Conservation (phyloP, 2,888 invertebrate species). For the Drosophila kokeensis region DNA sequence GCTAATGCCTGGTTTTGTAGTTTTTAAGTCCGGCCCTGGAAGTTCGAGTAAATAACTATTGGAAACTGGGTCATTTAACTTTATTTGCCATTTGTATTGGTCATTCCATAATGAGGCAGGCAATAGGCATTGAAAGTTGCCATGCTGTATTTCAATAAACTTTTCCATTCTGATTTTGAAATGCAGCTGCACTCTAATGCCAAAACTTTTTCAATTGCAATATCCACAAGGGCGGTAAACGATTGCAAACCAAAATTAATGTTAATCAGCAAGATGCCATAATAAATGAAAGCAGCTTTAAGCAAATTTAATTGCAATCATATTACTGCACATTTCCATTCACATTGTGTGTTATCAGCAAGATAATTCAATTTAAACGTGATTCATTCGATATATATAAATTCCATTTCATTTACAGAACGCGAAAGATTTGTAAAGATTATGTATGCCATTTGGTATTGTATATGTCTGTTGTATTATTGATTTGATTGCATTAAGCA, state of each 20-base stretch:
- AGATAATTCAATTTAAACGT: slow-evolving; percentile 18
- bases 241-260: slow-evolving; percentile 32
- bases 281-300: slow-evolving; percentile 32
- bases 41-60: slow-evolving; percentile 13
- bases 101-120: slow-evolving; percentile 51
- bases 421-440: not conserved
- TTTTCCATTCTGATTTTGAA: slow-evolving; percentile 51
- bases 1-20: not conserved
- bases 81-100: slow-evolving; percentile 49
- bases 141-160: slow-evolving; percentile 53
- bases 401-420: slow-evolving; percentile 1
- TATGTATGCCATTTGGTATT: not conserved
- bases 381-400: slow-evolving; percentile 9
- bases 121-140: slow-evolving; percentile 49
- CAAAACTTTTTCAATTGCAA: slow-evolving; percentile 68
- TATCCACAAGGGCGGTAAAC: slow-evolving; percentile 28
- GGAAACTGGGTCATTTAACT: slow-evolving; percentile 65
- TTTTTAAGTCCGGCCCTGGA: slow-evolving; percentile 18
- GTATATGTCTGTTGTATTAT: slow-evolving; percentile 11
- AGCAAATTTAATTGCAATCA: slow-evolving; percentile 32
- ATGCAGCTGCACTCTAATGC: slow-evolving; percentile 31
- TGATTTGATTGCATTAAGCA: slow-evolving; percentile 1
- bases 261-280: slow-evolving; percentile 34
- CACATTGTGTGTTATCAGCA: slow-evolving; percentile 19
- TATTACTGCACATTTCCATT: slow-evolving; percentile 8